A percentile compares a stretch with the other conserved stretches of the same genome.
These are phyloP conservation scores for Tuberolachnus salignus DNA, from an alignment of 2,888 invertebrate genomes.

Conservation along the genomic window DNA sequence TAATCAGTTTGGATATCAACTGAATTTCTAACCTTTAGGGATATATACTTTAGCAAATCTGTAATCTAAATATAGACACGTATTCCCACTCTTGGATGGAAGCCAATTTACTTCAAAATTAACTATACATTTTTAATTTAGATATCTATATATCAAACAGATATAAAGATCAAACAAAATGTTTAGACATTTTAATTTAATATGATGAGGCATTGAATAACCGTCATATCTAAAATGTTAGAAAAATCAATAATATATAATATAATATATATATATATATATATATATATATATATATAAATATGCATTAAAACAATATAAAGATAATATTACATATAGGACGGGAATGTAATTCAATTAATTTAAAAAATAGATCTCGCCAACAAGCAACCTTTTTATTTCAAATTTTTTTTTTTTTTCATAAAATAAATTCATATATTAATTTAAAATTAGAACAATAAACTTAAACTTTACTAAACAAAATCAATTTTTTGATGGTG, in stretches of 20 bases:
- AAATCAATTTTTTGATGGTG: slow-evolving; percentile 36
- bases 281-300: background rate
- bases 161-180: slow-evolving; percentile 5
- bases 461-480: background rate
- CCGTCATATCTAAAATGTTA: too few relatives aligned
- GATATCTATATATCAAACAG: too few relatives aligned
- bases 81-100: slow-evolving; percentile 42
- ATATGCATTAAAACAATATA: background rate
- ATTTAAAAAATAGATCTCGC: background rate
- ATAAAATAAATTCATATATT: too few relatives aligned
- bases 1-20: background rate
- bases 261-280: background rate
- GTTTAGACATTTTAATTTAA: background rate
- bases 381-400: too few relatives aligned
- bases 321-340: background rate
- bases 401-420: too few relatives aligned
- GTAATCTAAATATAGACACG: slow-evolving; percentile 43
- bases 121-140: slow-evolving; percentile 21
- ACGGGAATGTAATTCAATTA: background rate
- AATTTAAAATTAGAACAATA: too few relatives aligned
- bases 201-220: too few relatives aligned
- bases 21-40: slow-evolving; percentile 34
- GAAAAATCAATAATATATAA: background rate
- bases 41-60: slow-evolving; percentile 23
- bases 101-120: slow-evolving; percentile 48